phyloP scores from a whole-genome alignment of 1,140 invertebrate genomes.

The Drosophila pectinifera region DNA sequence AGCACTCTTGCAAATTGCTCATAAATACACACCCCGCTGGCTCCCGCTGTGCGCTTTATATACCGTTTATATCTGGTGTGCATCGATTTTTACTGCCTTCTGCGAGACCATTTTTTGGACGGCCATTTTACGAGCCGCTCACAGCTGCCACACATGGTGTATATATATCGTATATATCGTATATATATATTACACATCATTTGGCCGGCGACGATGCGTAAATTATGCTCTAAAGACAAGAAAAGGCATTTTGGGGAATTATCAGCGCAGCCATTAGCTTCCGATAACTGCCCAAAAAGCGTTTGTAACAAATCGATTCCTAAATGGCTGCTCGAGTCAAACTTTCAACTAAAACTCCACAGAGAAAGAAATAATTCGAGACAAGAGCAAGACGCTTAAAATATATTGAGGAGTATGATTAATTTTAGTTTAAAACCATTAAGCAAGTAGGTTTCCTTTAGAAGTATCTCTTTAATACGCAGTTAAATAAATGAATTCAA shows the following conservation, averaged over 20 bases:
- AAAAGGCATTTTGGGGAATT: constrained; percentile 45
- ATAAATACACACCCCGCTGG: constrained; percentile 59
- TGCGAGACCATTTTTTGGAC: constrained; percentile 63
- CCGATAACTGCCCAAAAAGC: constrained; percentile 40
- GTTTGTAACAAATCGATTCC: constrained; percentile 46
- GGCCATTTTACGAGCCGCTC: constrained; percentile 63
- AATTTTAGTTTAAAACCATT: no score
- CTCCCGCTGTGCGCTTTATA: constrained; percentile 16
- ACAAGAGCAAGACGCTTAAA: not conserved
- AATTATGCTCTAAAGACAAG: constrained; percentile 48
- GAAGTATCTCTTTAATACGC: not conserved
- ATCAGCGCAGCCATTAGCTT: constrained; percentile 73
- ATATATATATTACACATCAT: constrained; percentile 60
- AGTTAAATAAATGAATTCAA: no score
- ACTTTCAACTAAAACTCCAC: constrained; percentile 15
- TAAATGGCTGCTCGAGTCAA: constrained; percentile 20
- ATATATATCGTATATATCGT: constrained; percentile 10
- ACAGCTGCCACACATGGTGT: constrained; percentile 33
- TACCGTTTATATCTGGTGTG: constrained; percentile 51
- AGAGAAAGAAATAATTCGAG: not conserved
- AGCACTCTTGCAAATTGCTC: constrained; percentile 76
- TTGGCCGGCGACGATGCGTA: constrained; percentile 59
- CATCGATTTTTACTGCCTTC: constrained; percentile 73
- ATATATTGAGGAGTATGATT: no score
- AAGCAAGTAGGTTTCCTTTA: no score